Evolutionary conservation across 2,888 invertebrate genomes (phyloP).

Genomic region (Laspeyria flexula): DNA sequence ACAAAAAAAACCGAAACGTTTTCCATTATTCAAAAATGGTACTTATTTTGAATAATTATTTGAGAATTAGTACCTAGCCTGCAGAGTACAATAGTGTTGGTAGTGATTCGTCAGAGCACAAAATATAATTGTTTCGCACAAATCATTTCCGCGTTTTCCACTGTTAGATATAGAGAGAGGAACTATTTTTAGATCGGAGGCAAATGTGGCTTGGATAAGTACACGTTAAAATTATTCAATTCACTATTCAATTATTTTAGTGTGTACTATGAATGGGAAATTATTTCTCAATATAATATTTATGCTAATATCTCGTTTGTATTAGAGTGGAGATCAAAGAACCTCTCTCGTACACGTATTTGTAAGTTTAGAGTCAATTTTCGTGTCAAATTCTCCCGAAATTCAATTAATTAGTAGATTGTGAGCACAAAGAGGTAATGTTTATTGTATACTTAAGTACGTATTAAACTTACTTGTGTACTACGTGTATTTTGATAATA

Average conservation of each 20-base stretch:
- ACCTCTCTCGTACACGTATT: slow-evolving; percentile 55
- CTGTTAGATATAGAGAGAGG: slow-evolving; percentile 31
- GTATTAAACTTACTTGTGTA: slow-evolving; percentile 40
- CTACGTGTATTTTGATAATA: slow-evolving; percentile 58
- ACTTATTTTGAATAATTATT: slow-evolving; percentile 29
- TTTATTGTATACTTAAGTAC: slow-evolving; percentile 59
- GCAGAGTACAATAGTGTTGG: slow-evolving; percentile 76
- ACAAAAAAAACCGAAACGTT: slow-evolving; percentile 18
- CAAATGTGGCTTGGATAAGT: slow-evolving; percentile 6
- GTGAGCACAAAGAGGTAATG: slow-evolving; percentile 60
- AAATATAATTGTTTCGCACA: slow-evolving; percentile 53
- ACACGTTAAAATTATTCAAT: slow-evolving; percentile 16
- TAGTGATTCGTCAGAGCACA: slow-evolving; percentile 54
- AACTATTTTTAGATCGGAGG: slow-evolving; percentile 23
- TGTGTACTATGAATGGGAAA: slow-evolving; percentile 15
- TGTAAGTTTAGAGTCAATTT: slow-evolving; percentile 83
- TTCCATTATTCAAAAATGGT: slow-evolving; percentile 15
- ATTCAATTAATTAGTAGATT: slow-evolving; percentile 84
- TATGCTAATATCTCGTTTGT: slow-evolving; percentile 31
- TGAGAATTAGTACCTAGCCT: slow-evolving; percentile 61
- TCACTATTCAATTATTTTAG: slow-evolving; percentile 16
- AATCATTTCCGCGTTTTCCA: slow-evolving; percentile 25
- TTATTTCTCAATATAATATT: slow-evolving; percentile 23
- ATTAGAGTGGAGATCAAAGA: slow-evolving; percentile 26
- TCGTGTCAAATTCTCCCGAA: slow-evolving; percentile 86